These are phyloP conservation scores for Mallateleia sp. DNA, from an alignment of 2,888 invertebrate species.

Conservation along the genomic window DNA sequence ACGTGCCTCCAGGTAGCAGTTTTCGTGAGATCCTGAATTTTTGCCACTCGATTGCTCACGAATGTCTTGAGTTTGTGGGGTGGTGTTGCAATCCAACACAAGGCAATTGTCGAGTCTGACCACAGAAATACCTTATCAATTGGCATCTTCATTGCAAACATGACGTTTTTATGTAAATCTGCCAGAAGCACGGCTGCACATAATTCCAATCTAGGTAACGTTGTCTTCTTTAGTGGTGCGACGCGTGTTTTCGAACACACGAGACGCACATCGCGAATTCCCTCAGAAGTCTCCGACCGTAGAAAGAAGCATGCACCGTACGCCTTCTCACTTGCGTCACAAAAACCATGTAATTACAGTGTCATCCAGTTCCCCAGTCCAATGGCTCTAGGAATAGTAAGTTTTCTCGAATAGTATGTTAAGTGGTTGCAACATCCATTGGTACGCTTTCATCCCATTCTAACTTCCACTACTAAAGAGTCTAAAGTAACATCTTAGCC, in stretches of 20 bases:
- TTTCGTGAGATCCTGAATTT: slow-evolving; percentile 71
- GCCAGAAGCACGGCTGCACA: slow-evolving; percentile 55
- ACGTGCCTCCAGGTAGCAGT: slow-evolving; percentile 68
- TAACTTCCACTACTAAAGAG: not conserved
- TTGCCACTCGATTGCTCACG: slow-evolving; percentile 72
- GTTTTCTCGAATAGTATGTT: too few relatives aligned
- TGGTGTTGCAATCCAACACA: slow-evolving; percentile 51
- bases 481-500: slow-evolving; percentile 3
- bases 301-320: slow-evolving; percentile 69
- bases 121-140: not conserved
- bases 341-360: slow-evolving; percentile 68
- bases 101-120: slow-evolving; percentile 51
- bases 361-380: too few relatives aligned
- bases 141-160: not conserved
- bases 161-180: not conserved
- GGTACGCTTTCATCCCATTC: not conserved
- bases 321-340: slow-evolving; percentile 65
- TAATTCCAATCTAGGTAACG: slow-evolving; percentile 70
- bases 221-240: slow-evolving; percentile 44
- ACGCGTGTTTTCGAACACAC: slow-evolving; percentile 63
- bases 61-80: slow-evolving; percentile 69
- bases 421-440: not conserved
- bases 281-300: slow-evolving; percentile 6
- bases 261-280: not conserved
- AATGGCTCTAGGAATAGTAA: too few relatives aligned